phyloP scores from a whole-genome alignment of 1,140 invertebrate species.

The Drosophila lacertosa region DNA sequence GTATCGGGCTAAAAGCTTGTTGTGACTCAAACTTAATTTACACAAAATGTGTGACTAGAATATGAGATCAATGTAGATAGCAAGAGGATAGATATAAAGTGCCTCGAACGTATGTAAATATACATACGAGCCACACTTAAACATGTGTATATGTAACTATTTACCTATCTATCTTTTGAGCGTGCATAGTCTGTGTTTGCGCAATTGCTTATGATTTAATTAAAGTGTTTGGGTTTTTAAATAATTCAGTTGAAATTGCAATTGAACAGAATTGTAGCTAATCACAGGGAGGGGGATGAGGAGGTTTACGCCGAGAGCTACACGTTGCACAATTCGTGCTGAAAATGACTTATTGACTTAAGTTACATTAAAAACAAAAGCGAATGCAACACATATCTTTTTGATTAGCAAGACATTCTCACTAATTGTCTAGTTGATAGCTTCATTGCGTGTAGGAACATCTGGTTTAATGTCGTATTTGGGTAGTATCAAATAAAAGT shows the following conservation, averaged over 20 bases:
- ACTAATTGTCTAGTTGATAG: not conserved
- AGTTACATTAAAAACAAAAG: not conserved
- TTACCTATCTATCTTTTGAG: conserved; percentile 43
- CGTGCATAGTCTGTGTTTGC: conserved; percentile 32
- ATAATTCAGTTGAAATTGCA: conserved; percentile 24
- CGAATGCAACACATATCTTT: not conserved
- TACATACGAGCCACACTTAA: not conserved
- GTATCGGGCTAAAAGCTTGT: not conserved
- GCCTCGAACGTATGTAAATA: not conserved
- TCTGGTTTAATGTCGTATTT: not conserved
- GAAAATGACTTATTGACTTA: not conserved
- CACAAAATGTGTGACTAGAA: conserved; percentile 7
- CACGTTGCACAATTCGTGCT: not conserved
- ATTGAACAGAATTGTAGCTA: conserved; percentile 12
- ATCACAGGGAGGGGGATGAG: not conserved
- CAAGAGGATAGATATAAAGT: not conserved
- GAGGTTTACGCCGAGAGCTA: not conserved
- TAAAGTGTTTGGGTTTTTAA: conserved; percentile 44
- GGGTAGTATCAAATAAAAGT: not conserved
- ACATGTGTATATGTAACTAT: conserved; percentile 29
- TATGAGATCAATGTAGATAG: not conserved
- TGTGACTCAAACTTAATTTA: not conserved
- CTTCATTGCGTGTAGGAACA: not conserved
- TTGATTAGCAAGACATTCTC: not conserved
- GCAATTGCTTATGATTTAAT: conserved; percentile 69